phyloP scores from a whole-genome alignment of 2,888 invertebrate species.

The Mactromeris polynyma region DNA sequence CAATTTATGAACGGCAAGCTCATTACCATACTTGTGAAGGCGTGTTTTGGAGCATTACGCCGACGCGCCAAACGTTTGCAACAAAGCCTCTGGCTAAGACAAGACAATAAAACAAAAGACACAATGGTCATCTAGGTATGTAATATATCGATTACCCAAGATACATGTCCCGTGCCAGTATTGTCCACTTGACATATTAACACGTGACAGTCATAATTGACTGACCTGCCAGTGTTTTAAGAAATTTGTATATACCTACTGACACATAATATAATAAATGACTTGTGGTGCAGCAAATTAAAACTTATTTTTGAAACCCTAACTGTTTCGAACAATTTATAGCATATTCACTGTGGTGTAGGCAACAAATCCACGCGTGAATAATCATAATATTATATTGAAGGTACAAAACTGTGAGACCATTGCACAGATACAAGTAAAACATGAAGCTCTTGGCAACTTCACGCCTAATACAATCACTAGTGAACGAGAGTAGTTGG shows the following conservation, averaged over 20 bases:
- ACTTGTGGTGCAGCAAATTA: neutral
- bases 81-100: neutral
- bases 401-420: no score
- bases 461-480: no score
- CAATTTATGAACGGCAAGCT: conserved; percentile 27
- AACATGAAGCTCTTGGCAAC: no score
- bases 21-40: conserved; percentile 10
- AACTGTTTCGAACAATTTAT: no score
- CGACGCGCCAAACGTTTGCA: conserved; percentile 19
- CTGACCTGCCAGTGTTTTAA: neutral
- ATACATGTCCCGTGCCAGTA: neutral
- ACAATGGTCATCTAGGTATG: neutral
- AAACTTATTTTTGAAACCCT: neutral
- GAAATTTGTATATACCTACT: neutral
- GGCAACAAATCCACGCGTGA: no score
- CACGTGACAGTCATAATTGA: neutral
- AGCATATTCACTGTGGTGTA: no score
- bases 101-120: conserved; percentile 5
- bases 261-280: neutral
- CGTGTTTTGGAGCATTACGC: neutral
- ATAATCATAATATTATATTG: no score
- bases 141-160: neutral
- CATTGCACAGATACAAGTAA: no score
- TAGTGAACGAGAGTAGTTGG: no score
- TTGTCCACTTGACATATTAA: neutral